Percentiles rank a stretch among this genome's conserved stretches.
Evolutionary conservation across 2,113 vertebrate genomes (phyloP).

Genomic region (Melanotaenia duboulayi): DNA sequence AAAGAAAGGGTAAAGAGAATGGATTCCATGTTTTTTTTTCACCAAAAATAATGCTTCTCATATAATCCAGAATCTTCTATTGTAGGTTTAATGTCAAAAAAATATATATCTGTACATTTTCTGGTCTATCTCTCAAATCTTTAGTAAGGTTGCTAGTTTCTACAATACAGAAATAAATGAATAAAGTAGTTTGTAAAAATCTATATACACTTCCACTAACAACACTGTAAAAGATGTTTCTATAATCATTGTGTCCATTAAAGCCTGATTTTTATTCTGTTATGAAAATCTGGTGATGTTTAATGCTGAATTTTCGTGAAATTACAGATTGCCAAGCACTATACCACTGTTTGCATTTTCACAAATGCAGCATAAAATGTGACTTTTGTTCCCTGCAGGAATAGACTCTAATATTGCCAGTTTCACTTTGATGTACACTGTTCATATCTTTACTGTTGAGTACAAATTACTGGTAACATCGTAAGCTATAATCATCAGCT

Average conservation of each 20-base stretch:
- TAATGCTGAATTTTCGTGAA: too few relatives aligned
- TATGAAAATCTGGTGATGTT: background rate
- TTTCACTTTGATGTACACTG: constrained; percentile 30
- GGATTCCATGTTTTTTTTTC: too few relatives aligned
- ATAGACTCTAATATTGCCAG: constrained; percentile 3
- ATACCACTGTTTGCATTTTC: background rate
- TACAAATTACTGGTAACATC: constrained; percentile 19
- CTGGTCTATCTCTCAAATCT: too few relatives aligned
- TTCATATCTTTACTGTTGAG: constrained; percentile 42
- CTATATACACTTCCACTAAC: background rate
- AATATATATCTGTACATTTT: too few relatives aligned
- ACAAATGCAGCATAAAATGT: background rate
- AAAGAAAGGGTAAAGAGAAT: too few relatives aligned
- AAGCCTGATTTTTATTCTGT: background rate
- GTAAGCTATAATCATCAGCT: too few relatives aligned
- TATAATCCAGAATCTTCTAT: too few relatives aligned
- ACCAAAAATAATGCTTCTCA: too few relatives aligned
- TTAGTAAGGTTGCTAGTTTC: too few relatives aligned
- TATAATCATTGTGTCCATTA: background rate
- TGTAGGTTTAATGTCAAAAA: too few relatives aligned
- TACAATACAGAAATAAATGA: too few relatives aligned
- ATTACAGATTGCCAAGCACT: background rate
- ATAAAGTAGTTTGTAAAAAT: too few relatives aligned
- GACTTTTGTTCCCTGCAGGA: constrained; percentile 6
- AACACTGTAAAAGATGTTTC: background rate